These are phyloP conservation scores for Hydrozoanthus gracilis DNA, from an alignment of 92 coral and sea anemone species.

Conservation along the genomic window DNA sequence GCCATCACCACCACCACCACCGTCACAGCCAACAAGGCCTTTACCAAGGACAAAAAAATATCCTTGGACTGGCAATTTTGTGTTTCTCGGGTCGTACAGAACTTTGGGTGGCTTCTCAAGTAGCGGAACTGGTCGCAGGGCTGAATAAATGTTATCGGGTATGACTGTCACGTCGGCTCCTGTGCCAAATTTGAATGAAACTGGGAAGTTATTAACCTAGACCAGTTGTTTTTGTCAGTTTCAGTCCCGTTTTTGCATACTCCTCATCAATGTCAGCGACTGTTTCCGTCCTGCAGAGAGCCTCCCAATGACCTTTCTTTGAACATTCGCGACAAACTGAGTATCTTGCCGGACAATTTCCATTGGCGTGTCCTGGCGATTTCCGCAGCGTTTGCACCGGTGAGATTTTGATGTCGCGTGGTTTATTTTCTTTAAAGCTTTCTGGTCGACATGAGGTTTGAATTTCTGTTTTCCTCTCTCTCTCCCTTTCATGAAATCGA, in stretches of 20 bases:
- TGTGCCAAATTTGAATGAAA: conserved; percentile 1
- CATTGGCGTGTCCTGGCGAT: conserved; percentile 6
- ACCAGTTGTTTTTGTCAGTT: neutral
- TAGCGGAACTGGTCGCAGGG: neutral
- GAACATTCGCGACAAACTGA: neutral
- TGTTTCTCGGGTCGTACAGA: neutral
- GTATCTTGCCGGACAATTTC: conserved; percentile 3
- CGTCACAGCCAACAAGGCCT: too few relatives aligned
- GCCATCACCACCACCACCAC: too few relatives aligned
- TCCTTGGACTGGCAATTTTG: conserved; percentile 15
- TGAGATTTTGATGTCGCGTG: neutral
- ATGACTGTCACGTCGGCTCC: conserved; percentile 10
- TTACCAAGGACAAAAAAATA: too few relatives aligned
- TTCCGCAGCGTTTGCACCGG: neutral
- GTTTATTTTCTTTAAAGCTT: too few relatives aligned
- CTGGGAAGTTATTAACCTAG: conserved; percentile 7
- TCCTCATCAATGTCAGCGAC: neutral
- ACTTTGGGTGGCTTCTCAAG: conserved; percentile 4
- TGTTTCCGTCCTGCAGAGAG: neutral
- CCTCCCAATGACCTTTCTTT: neutral
- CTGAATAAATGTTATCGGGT: conserved; percentile 8
- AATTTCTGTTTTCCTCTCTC: neutral
- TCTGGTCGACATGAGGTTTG: too few relatives aligned
- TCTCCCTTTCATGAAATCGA: neutral
- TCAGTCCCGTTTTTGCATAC: neutral